Evolutionary conservation across 2,797 vertebrate genomes (phyloP).

Genomic region (Gallinago stenura): DNA sequence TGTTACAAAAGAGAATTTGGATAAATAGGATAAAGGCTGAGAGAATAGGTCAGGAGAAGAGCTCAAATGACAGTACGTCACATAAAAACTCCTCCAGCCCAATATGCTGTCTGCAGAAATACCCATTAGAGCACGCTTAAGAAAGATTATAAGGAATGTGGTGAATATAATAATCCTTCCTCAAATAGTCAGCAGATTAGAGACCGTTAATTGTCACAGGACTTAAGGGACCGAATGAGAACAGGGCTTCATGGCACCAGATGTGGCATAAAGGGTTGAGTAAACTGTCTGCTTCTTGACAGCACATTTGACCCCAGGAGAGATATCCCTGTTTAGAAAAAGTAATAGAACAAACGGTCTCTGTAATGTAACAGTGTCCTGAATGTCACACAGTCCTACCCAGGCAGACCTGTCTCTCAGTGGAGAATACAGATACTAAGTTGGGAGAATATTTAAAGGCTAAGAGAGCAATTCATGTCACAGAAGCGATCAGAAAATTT

Average conservation of each 20-base stretch:
- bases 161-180: constrained; percentile 33
- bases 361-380: neutral
- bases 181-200: constrained; percentile 10
- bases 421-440: neutral
- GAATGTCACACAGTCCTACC: neutral
- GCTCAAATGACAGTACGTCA: neutral
- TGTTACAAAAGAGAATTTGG: neutral
- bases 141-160: neutral
- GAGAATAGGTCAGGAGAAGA: neutral
- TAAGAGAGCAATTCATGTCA: neutral
- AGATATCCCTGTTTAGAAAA: neutral
- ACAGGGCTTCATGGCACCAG: neutral
- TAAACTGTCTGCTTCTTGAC: rapidly evolving
- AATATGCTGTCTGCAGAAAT: constrained; percentile 17
- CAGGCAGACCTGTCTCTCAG: neutral
- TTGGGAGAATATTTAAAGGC: neutral
- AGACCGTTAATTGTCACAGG: constrained; percentile 16
- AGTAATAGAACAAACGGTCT: neutral
- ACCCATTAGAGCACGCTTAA: neutral
- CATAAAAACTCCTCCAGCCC: neutral
- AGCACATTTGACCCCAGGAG: neutral
- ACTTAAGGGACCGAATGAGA: neutral
- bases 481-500: neutral
- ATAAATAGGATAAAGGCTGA: constrained; percentile 18
- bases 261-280: neutral